These are phyloP conservation scores for Agrilus mali DNA, from an alignment of 2,888 invertebrate species.

Conservation along the genomic window DNA sequence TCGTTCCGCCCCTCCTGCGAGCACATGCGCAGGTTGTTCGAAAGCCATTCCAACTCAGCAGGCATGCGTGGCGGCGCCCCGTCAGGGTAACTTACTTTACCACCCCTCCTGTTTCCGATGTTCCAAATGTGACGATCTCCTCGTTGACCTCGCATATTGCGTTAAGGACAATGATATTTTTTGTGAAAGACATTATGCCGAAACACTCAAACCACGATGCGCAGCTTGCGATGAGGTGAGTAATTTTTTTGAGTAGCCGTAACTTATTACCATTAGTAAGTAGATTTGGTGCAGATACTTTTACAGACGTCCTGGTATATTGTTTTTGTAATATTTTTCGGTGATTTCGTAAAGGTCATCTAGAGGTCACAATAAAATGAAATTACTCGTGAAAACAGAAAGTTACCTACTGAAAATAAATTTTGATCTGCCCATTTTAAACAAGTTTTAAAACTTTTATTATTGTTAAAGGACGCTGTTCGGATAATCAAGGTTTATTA, in stretches of 20 bases:
- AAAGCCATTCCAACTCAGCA: conserved; percentile 67
- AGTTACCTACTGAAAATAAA: no score
- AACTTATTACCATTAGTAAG: no score
- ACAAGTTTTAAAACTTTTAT: no score
- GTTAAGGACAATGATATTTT: conserved; percentile 76
- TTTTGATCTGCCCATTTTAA: no score
- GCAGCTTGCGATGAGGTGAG: conserved; percentile 97
- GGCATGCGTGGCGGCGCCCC: conserved; percentile 51
- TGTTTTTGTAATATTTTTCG: no score
- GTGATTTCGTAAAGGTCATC: no score
- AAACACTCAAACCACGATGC: conserved; percentile 89
- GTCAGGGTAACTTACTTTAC: conserved; percentile 46
- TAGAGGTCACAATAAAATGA: no score
- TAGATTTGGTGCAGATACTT: no score
- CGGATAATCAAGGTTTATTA: no score
- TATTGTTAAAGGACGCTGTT: no score
- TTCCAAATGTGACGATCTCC: conserved; percentile 74
- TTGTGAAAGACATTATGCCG: conserved; percentile 95
- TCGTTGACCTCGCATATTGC: conserved; percentile 95
- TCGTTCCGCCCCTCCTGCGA: conserved; percentile 23
- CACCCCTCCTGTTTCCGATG: conserved; percentile 93
- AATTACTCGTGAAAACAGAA: no score
- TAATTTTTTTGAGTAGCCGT: conserved; percentile 11
- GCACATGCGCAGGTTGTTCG: conserved; percentile 67
- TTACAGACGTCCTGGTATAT: no score